phyloP scores from a whole-genome alignment of 2,888 invertebrate genomes.

The Dynastes grantii region DNA sequence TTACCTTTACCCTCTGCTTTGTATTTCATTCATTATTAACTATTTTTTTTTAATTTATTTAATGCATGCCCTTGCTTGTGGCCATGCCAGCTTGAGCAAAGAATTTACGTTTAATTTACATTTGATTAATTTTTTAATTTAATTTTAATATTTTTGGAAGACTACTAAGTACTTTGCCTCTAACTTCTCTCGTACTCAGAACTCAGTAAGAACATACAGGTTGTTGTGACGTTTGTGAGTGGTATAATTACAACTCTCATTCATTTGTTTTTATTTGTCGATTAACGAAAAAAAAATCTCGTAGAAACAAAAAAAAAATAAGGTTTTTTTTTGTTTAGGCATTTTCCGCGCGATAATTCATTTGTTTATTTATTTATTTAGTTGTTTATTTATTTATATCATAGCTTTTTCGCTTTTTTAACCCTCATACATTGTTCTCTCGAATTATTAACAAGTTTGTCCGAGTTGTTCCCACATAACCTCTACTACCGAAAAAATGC shows the following conservation, averaged over 20 bases:
- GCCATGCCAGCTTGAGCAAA: slow-evolving; percentile 58
- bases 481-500: slow-evolving; percentile 57
- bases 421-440: slow-evolving; percentile 61
- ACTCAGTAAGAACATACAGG: not conserved
- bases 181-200: slow-evolving; percentile 19
- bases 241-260: not conserved
- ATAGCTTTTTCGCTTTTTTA: slow-evolving; percentile 67
- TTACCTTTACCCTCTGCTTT: slow-evolving; percentile 60
- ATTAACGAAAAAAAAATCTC: slow-evolving; percentile 1
- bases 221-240: slow-evolving; percentile 18
- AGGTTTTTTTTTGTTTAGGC: slow-evolving; percentile 35
- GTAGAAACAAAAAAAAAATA: not conserved
- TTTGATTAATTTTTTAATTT: slow-evolving; percentile 38
- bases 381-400: slow-evolving; percentile 33
- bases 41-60: slow-evolving; percentile 45
- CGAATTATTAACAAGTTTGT: slow-evolving; percentile 66
- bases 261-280: slow-evolving; percentile 6
- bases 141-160: slow-evolving; percentile 40
- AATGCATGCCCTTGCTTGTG: slow-evolving; percentile 60
- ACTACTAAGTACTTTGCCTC: slow-evolving; percentile 10
- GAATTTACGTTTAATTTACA: slow-evolving; percentile 24
- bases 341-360: not conserved
- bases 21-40: slow-evolving; percentile 63
- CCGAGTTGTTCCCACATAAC: slow-evolving; percentile 60
- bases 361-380: slow-evolving; percentile 3